phyloP scores from a whole-genome alignment of 2,797 vertebrate genomes.

The Melanotaenia boesemani region DNA sequence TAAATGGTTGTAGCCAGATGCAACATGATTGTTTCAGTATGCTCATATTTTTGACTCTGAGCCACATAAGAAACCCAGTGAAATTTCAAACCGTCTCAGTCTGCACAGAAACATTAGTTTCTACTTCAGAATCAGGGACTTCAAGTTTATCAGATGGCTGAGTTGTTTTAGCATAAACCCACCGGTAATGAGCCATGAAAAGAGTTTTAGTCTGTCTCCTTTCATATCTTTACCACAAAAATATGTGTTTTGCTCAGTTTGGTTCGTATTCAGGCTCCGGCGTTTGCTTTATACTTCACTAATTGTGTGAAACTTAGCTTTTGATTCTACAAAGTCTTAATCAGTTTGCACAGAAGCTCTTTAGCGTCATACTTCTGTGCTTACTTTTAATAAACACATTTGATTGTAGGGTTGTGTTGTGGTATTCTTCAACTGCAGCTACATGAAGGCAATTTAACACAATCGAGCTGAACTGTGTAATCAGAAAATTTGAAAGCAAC shows the following conservation, averaged over 20 bases:
- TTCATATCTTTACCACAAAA: conserved; percentile 62
- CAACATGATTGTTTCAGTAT: conserved; percentile 82
- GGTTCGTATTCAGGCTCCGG: conserved; percentile 36
- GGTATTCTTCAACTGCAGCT: conserved; percentile 23
- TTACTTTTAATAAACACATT: conserved; percentile 51
- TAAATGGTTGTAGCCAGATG: conserved; percentile 52
- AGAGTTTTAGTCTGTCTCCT: conserved; percentile 66
- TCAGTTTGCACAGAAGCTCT: conserved; percentile 34
- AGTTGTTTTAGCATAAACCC: conserved; percentile 76
- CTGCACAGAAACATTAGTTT: conserved; percentile 57
- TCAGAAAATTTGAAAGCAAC: conserved; percentile 8
- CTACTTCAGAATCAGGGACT: conserved; percentile 71
- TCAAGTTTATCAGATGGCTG: conserved; percentile 75
- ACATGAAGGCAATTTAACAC: conserved; percentile 25
- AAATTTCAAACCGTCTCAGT: conserved; percentile 40
- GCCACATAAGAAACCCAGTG: conserved; percentile 55
- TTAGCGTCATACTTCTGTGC: conserved; percentile 26
- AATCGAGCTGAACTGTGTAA: conserved; percentile 16
- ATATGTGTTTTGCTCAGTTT: conserved; percentile 45
- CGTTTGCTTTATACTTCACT: conserved; percentile 51
- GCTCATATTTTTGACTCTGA: conserved; percentile 58
- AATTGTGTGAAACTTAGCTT: conserved; percentile 48
- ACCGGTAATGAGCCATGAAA: conserved; percentile 71
- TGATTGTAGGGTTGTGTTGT: conserved; percentile 38
- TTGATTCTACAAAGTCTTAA: conserved; percentile 50